Percentiles rank a stretch among this genome's conserved stretches.
These are phyloP conservation scores for Mesitornis unicolor DNA, from an alignment of 2,113 vertebrate species.

Conservation along the genomic window DNA sequence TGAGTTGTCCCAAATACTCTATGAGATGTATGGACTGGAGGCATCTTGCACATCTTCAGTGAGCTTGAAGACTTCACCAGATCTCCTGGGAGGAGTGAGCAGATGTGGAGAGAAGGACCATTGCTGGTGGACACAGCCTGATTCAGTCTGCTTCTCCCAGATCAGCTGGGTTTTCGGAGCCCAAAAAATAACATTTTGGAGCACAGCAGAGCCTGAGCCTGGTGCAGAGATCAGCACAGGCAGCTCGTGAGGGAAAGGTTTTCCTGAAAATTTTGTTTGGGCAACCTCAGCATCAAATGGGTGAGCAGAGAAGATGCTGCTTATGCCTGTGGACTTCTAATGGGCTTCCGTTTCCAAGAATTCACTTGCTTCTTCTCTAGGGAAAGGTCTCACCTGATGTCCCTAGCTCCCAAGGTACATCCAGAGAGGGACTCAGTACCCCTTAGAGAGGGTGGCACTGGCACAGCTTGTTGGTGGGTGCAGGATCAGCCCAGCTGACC, in stretches of 20 bases:
- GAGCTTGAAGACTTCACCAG: not conserved
- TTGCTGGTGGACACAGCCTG: not conserved
- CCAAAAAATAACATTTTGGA: not conserved
- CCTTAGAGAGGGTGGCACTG: not conserved
- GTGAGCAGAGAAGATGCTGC: not conserved
- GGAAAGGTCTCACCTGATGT: not conserved
- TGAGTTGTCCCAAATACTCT: too few relatives aligned
- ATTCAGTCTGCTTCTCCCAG: not conserved
- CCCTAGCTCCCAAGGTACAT: not conserved
- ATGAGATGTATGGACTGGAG: fast-evolving
- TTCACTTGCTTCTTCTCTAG: not conserved
- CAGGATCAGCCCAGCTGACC: not conserved
- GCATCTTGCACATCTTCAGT: not conserved
- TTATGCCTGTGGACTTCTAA: not conserved
- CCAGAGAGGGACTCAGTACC: fast-evolving
- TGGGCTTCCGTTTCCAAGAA: not conserved
- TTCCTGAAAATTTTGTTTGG: not conserved
- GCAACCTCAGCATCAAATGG: not conserved
- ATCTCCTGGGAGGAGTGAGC: not conserved
- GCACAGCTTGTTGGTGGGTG: not conserved
- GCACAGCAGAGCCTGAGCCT: not conserved
- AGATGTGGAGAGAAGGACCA: not conserved
- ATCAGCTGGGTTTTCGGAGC: not conserved
- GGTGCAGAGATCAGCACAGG: not conserved
- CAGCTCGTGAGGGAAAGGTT: not conserved